Conservation (phyloP, 2,113 vertebrate species). For the Bubo scandiacus region DNA sequence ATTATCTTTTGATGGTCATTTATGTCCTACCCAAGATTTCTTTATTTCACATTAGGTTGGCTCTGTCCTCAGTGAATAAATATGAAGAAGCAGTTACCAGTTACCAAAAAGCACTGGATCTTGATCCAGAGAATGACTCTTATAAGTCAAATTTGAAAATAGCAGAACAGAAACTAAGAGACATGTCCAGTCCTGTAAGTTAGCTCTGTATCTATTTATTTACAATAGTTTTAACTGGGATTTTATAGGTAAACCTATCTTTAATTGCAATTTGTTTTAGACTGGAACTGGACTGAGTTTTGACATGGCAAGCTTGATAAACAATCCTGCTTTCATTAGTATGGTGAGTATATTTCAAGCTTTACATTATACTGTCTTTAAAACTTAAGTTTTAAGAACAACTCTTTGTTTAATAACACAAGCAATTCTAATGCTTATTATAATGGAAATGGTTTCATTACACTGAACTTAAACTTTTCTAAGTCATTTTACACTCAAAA, state of each 20-base stretch:
- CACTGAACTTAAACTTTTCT: neutral
- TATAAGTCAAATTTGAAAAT: conserved; percentile 97
- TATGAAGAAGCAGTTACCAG: conserved; percentile 92
- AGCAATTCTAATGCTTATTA: neutral
- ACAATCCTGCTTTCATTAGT: conserved; percentile 98
- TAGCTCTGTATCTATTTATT: neutral
- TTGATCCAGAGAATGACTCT: conserved; percentile 96
- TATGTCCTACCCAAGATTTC: neutral
- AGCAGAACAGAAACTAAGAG: conserved; percentile 94
- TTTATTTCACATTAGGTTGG: conserved; percentile 79
- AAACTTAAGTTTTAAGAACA: neutral
- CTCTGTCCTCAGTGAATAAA: conserved; percentile 91
- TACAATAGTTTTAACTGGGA: neutral
- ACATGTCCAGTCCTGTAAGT: conserved; percentile 91
- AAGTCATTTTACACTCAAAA: neutral
- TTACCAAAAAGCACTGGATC: conserved; percentile 94
- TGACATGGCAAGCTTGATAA: conserved; percentile 98
- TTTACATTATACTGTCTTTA: neutral
- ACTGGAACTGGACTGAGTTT: conserved; percentile 92
- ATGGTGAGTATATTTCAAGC: conserved; percentile 84
- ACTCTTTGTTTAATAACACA: neutral
- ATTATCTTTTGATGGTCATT: neutral
- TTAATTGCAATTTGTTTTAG: conserved; percentile 73
- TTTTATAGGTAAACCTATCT: conserved; percentile 26
- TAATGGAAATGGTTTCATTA: neutral